These are phyloP conservation scores for Passer domesticus DNA, from an alignment of 2,113 vertebrate genomes.

Conservation along the genomic window DNA sequence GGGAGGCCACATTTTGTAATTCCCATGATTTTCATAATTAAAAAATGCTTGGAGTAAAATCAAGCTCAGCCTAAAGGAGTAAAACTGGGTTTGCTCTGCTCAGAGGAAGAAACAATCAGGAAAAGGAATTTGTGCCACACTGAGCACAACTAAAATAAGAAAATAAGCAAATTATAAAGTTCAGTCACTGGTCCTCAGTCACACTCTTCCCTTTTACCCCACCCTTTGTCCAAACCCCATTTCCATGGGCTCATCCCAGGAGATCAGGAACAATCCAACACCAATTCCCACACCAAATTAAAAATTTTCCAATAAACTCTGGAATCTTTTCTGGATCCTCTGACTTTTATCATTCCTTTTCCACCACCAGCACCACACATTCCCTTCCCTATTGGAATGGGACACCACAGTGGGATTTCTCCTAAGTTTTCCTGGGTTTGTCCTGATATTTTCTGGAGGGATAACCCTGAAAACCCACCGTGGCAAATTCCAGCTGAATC, in stretches of 20 bases:
- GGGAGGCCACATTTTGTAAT: background rate
- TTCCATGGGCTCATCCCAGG: background rate
- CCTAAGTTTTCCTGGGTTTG: background rate
- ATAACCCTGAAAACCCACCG: background rate
- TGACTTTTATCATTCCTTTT: background rate
- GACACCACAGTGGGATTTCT: background rate
- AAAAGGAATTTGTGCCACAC: background rate
- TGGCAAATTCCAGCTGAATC: background rate
- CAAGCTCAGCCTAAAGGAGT: background rate
- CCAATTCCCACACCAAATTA: accelerated
- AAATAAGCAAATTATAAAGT: background rate
- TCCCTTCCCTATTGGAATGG: background rate
- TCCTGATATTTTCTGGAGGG: background rate
- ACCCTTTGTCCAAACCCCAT: background rate
- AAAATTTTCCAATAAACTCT: too few relatives aligned
- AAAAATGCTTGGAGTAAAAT: background rate
- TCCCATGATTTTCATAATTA: background rate
- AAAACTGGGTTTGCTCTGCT: background rate
- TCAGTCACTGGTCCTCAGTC: too few relatives aligned
- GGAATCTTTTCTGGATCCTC: too few relatives aligned
- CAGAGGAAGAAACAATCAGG: background rate
- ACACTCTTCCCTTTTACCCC: background rate
- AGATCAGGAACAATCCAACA: background rate
- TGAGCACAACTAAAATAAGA: background rate
- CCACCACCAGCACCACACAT: accelerated